These are phyloP conservation scores for Himantopus leucocephalus DNA, from an alignment of 2,113 vertebrate genomes.

Conservation along the genomic window DNA sequence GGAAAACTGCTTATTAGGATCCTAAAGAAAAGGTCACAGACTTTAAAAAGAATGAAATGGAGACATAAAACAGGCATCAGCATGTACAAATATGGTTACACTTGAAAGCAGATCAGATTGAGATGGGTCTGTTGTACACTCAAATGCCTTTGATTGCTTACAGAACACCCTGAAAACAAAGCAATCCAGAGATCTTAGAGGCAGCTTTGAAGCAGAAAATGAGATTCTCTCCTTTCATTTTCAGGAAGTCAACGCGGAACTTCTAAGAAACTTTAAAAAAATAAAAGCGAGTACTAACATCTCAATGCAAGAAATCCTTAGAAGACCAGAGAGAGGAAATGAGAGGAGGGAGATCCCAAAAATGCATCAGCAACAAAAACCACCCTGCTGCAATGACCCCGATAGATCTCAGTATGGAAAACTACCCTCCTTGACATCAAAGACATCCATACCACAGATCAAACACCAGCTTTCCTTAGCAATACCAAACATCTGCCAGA, in stretches of 20 bases:
- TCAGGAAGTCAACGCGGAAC: not conserved
- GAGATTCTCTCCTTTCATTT: slow-evolving; percentile 10
- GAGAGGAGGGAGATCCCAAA: slow-evolving; percentile 23
- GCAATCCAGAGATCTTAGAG: not conserved
- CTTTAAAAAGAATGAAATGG: slow-evolving; percentile 5
- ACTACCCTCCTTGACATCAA: not conserved
- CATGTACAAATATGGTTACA: slow-evolving; percentile 40
- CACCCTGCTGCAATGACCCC: not conserved
- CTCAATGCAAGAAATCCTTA: not conserved
- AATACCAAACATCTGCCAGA: not conserved
- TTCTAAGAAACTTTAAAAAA: not conserved
- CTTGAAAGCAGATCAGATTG: slow-evolving; percentile 7
- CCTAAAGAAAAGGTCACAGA: slow-evolving; percentile 34
- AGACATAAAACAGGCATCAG: slow-evolving; percentile 38
- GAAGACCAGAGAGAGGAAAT: not conserved
- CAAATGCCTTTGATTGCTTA: slow-evolving; percentile 32
- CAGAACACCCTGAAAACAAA: slow-evolving; percentile 41
- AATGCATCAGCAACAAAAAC: not conserved
- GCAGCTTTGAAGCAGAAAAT: slow-evolving; percentile 60
- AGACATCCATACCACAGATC: not conserved
- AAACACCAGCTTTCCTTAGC: not conserved
- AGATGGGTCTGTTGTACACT: not conserved
- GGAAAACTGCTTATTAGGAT: slow-evolving; percentile 39
- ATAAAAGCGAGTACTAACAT: not conserved
- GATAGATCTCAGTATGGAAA: not conserved